Base-by-base conservation (phyloP, 1,140 invertebrate genomes). In the Venturia canescens region DNA sequence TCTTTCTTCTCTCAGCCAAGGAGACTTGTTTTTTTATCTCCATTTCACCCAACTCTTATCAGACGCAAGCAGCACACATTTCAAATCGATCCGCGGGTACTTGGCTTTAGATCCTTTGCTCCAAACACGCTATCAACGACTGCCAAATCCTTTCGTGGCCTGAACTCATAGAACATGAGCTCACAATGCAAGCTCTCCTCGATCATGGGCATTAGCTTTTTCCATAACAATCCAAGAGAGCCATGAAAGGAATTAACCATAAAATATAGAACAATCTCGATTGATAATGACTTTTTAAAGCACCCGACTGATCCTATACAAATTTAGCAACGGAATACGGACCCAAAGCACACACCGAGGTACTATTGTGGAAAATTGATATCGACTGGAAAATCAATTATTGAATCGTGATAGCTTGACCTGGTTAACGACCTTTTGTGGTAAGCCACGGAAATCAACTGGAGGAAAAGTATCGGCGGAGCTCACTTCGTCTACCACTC, bases 351-450 rank as follows among this genome's bases (percentile, higher is more conserved):
- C 21, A 63, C 13, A n/a, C 57, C 57, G 3, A 15, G 21, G 16
- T 69, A 6, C 26, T 69, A 69, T 69, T 31, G 29, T 69, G 13
- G 66, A 29, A 31, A 31, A 69, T 69, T 69, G 15, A 31, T 69
- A 69, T 69, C 29, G 66, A 69, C 15, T 18, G 66, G 66, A 69
- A 69, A 69, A 69, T 69, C 66, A 15, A 69, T 31, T 31, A 69
- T 15, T 69, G 29, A 69, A 69, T 69, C 31, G 66, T 29, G 3
- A 69, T 69, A 31, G 29, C 66, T 2, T 69, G 66, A 69, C 66
- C 66, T 16, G 66, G 66, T 69, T 31, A 31, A 69, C 66, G 66
- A 69, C 13, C 29, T 31, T 69, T 15, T 31, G 29, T n/a, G 66
- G 27, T 27, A 31, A 69, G 29, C 66, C 66, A 69, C 27, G 15